Conservation (phyloP, 2,888 invertebrate species). For the Eurytoma californica region DNA sequence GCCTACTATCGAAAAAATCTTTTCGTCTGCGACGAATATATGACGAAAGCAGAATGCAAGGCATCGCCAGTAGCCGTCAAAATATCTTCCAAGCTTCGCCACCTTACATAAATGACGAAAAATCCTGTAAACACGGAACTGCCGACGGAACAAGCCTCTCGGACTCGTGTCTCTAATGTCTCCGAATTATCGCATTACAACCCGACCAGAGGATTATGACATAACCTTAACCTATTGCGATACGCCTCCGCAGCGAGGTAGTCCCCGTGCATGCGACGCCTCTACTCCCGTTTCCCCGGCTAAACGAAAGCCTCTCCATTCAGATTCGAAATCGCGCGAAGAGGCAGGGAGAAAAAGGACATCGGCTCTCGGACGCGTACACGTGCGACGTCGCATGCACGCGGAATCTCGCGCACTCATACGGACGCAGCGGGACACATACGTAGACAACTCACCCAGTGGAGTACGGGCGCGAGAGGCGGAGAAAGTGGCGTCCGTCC, state of each 20-base stretch:
- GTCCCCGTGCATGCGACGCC: too few species aligned
- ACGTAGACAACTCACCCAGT: not conserved
- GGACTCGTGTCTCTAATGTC: not conserved
- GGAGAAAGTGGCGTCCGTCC: constrained; percentile 20
- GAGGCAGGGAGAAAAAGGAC: not conserved
- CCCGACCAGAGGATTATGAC: not conserved
- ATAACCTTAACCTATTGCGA: constrained; percentile 26
- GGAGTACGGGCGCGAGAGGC: not conserved
- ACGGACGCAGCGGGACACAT: not conserved
- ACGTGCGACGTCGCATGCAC: not conserved
- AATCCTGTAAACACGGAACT: constrained; percentile 23
- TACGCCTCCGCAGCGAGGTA: too few species aligned
- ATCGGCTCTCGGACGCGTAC: not conserved
- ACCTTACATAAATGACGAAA: constrained; percentile 25
- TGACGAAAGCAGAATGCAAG: constrained; percentile 4
- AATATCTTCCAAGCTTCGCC: not conserved
- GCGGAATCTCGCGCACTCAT: not conserved
- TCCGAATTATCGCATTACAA: too few species aligned
- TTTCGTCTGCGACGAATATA: too few species aligned
- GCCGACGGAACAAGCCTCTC: not conserved
- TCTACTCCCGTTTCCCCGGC: too few species aligned
- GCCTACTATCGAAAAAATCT: not conserved
- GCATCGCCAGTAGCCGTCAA: not conserved
- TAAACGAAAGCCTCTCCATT: too few species aligned
- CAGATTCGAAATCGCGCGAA: not conserved